phyloP scores from a whole-genome alignment of 2,888 invertebrate species.

The Fabriciana adippe region DNA sequence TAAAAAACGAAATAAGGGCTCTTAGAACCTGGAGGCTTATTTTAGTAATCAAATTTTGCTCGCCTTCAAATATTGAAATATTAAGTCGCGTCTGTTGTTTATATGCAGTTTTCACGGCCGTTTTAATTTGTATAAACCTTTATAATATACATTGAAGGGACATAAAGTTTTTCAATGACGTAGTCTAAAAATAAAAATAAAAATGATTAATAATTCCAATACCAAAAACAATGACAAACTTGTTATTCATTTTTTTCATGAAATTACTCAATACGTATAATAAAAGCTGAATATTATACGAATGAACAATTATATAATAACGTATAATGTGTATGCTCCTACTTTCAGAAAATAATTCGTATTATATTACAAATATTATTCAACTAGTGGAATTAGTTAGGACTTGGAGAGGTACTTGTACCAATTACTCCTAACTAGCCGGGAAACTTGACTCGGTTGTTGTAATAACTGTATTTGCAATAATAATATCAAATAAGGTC shows the following conservation, averaged over 20 bases:
- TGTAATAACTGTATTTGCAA: constrained; percentile 25
- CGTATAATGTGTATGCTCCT: background rate
- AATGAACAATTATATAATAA: constrained; percentile 5
- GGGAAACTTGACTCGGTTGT: constrained; percentile 28
- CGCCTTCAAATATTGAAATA: constrained; percentile 47
- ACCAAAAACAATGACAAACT: too few species aligned
- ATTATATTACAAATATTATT: constrained; percentile 9
- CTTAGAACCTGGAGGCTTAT: constrained; percentile 57
- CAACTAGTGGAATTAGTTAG: constrained; percentile 23
- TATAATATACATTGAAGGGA: too few species aligned
- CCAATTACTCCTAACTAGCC: constrained; percentile 30
- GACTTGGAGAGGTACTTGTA: constrained; percentile 28
- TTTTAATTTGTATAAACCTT: too few species aligned
- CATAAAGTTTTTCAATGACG: too few species aligned
- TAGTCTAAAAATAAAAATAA: too few species aligned
- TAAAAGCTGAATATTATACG: background rate
- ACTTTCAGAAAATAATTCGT: constrained; percentile 4
- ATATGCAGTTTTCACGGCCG: constrained; percentile 1
- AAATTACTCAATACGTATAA: background rate
- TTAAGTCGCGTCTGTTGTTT: constrained; percentile 14
- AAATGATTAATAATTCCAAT: too few species aligned
- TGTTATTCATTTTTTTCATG: background rate
- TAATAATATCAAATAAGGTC: constrained; percentile 9
- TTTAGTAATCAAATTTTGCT: constrained; percentile 65
- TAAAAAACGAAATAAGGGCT: constrained; percentile 63